A percentile compares a stretch with the other conserved stretches of the same genome.
These are phyloP conservation scores for Scaptodrosophila lebanonensis DNA, from an alignment of 1,140 invertebrate genomes.

Conservation along the genomic window DNA sequence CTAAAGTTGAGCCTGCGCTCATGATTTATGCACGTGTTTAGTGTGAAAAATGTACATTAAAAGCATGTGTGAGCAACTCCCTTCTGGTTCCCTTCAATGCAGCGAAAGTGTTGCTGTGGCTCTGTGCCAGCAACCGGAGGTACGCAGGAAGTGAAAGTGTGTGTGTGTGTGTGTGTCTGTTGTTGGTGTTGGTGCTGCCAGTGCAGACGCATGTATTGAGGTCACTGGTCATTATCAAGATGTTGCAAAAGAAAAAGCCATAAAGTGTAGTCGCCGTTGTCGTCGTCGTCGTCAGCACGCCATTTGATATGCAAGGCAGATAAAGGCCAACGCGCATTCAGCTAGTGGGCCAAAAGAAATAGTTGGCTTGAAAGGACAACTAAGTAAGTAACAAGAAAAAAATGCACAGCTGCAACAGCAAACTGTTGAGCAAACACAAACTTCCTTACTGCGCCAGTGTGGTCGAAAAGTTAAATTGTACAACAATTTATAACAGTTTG, in stretches of 20 bases:
- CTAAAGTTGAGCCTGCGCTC: constrained; percentile 48
- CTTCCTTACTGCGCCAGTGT: constrained; percentile 5
- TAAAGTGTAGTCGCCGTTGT: constrained; percentile 38
- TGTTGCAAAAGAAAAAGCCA: constrained; percentile 65
- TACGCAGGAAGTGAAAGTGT: constrained; percentile 62
- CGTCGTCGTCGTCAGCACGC: constrained; percentile 33
- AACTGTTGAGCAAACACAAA: constrained; percentile 45
- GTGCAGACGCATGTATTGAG: constrained; percentile 42
- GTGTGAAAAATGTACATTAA: constrained; percentile 71
- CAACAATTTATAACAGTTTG: too few species aligned
- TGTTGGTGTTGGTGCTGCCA: constrained; percentile 19
- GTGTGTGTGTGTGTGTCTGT: background rate
- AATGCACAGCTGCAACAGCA: constrained; percentile 42
- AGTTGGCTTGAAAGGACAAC: constrained; percentile 24
- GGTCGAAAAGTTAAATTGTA: background rate
- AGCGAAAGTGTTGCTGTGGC: constrained; percentile 55
- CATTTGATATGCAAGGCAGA: constrained; percentile 72
- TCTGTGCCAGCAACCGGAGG: constrained; percentile 1
- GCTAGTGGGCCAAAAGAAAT: constrained; percentile 21
- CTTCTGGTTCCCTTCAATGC: background rate
- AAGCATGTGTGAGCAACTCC: constrained; percentile 39
- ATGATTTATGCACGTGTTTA: constrained; percentile 74
- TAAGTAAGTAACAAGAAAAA: constrained; percentile 5
- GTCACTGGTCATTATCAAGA: constrained; percentile 74
- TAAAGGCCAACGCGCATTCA: constrained; percentile 69